phyloP scores from a whole-genome alignment of 2,888 invertebrate genomes.

The Nemapogon koenigi region DNA sequence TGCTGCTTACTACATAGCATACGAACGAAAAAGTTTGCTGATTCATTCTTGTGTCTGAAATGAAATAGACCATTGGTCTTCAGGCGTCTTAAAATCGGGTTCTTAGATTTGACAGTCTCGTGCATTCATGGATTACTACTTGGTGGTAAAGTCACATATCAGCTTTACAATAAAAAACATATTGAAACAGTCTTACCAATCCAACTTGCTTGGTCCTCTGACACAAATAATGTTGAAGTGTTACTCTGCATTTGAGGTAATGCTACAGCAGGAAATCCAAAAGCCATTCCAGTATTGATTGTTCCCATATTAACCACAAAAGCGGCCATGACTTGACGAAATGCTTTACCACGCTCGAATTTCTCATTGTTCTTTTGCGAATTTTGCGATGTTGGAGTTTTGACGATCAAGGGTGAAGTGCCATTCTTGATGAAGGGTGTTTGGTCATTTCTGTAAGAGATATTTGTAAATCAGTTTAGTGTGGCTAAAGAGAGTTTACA shows the following conservation, averaged over 20 bases:
- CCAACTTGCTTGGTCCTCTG: constrained; percentile 69
- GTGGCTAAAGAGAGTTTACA: too few species aligned
- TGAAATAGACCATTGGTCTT: too few species aligned
- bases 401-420: constrained; percentile 27
- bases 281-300: constrained; percentile 73
- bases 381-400: constrained; percentile 24
- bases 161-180: not conserved
- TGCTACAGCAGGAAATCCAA: constrained; percentile 72
- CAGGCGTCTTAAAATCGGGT: too few species aligned
- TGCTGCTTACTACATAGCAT: too few species aligned
- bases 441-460: constrained; percentile 38
- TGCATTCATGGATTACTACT: too few species aligned
- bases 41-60: too few species aligned
- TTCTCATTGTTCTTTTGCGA: constrained; percentile 28
- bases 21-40: too few species aligned
- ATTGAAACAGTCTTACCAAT: constrained; percentile 56
- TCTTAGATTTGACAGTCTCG: too few species aligned
- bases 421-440: constrained; percentile 50
- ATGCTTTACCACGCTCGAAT: constrained; percentile 46
- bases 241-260: constrained; percentile 64
- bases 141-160: not conserved
- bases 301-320: constrained; percentile 72
- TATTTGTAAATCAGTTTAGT: too few species aligned
- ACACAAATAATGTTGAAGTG: constrained; percentile 57
- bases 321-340: constrained; percentile 66